Evolutionary conservation across 92 coral and sea anemone genomes (phyloP).

Genomic region (Muricea muricata): DNA sequence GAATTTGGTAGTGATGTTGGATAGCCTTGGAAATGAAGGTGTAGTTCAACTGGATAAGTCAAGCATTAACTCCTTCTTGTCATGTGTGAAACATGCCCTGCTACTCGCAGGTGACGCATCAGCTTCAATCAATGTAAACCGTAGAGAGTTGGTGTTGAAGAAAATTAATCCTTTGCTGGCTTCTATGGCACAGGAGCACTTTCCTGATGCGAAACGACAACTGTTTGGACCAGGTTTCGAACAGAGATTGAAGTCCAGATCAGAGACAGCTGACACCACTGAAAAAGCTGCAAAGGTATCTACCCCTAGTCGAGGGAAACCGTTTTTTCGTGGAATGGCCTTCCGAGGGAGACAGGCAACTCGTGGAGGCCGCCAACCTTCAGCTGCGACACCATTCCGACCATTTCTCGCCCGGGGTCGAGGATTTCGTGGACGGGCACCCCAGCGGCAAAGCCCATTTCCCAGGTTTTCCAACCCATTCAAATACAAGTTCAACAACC

Average conservation of each 20-base stretch:
- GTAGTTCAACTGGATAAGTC: constrained; percentile 35
- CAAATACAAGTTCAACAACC: neutral
- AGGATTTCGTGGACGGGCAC: neutral
- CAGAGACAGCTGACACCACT: constrained; percentile 53
- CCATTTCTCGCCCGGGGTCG: neutral
- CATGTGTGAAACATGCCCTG: constrained; percentile 50
- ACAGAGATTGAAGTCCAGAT: constrained; percentile 39
- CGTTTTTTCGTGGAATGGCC: constrained; percentile 22
- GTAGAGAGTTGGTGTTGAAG: constrained; percentile 62
- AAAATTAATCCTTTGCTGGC: constrained; percentile 58
- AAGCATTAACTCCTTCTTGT: neutral
- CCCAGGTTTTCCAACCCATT: constrained; percentile 13
- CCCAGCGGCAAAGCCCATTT: neutral
- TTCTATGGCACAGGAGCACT: constrained; percentile 56
- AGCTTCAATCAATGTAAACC: constrained; percentile 25
- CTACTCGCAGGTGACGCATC: constrained; percentile 54
- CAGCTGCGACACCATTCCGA: neutral
- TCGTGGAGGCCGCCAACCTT: constrained; percentile 9
- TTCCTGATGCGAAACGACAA: constrained; percentile 53
- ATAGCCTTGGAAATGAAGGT: constrained; percentile 12
- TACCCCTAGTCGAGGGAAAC: neutral
- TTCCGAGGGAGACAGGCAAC: constrained; percentile 1
- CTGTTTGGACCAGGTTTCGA: constrained; percentile 57
- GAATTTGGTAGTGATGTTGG: constrained; percentile 32
- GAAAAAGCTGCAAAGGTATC: constrained; percentile 46